These are phyloP conservation scores for Malurus melanocephalus DNA, from an alignment of 2,113 vertebrate species.

Conservation along the genomic window DNA sequence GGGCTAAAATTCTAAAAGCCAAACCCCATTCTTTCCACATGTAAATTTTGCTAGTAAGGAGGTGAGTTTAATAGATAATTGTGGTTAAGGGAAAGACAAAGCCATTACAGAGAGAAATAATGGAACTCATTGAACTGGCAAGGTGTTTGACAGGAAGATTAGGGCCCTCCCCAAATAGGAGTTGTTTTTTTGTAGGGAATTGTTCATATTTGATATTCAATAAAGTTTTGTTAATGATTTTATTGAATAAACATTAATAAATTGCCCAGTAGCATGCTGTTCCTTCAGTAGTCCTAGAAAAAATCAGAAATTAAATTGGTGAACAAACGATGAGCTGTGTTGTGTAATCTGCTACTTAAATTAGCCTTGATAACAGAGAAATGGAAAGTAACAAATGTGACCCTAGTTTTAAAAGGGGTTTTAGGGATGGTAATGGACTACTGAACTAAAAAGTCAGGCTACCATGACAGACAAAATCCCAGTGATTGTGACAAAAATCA, in stretches of 20 bases:
- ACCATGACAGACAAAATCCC: not conserved
- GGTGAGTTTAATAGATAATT: not conserved
- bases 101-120: not conserved
- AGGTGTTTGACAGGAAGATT: not conserved
- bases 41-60: not conserved
- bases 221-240: not conserved
- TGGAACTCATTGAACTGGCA: not conserved
- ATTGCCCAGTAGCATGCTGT: not conserved
- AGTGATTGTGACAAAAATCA: not conserved
- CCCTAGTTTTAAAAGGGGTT: not conserved
- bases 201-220: not conserved
- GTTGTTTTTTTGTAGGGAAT: not conserved
- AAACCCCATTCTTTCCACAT: not conserved
- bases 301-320: not conserved
- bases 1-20: not conserved
- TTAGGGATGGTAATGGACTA: not conserved
- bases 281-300: not conserved
- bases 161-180: not conserved
- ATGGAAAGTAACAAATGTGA: not conserved
- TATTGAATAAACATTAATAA: not conserved
- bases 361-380: not conserved
- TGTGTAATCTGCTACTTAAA: not conserved
- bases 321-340: not conserved
- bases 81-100: not conserved
- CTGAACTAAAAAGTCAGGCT: not conserved